Evolutionary conservation across 2,888 invertebrate genomes (phyloP).

Genomic region (Cyaniris semiargus): DNA sequence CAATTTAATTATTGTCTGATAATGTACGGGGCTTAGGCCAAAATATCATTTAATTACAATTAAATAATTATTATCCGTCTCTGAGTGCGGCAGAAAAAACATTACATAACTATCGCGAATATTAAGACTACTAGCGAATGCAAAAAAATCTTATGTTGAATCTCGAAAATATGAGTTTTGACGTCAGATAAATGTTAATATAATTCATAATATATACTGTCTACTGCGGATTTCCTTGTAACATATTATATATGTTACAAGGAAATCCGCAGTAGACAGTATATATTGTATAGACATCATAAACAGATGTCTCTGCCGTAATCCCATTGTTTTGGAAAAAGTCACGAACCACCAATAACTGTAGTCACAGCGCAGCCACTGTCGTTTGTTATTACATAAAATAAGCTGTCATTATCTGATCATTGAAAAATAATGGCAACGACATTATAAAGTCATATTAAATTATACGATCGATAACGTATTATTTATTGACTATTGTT

Average conservation of each 20-base stretch:
- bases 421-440: background rate
- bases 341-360: conserved; percentile 61
- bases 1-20: too few species aligned
- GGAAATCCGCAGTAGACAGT: background rate
- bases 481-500: background rate
- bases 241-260: background rate
- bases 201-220: background rate
- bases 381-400: conserved; percentile 1
- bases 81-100: too few species aligned
- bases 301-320: conserved; percentile 58
- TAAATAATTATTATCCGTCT: too few species aligned
- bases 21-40: too few species aligned
- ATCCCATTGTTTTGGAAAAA: conserved; percentile 74
- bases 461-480: background rate
- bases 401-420: conserved; percentile 19
- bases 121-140: background rate
- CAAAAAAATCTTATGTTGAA: background rate
- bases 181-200: background rate
- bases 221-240: background rate
- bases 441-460: conserved; percentile 5
- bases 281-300: conserved; percentile 49
- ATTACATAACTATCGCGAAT: background rate
- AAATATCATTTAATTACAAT: too few species aligned
- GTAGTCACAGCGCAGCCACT: background rate
- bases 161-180: background rate